These are phyloP conservation scores for Folsomia candida DNA, from an alignment of 2,888 invertebrate genomes.

Conservation along the genomic window DNA sequence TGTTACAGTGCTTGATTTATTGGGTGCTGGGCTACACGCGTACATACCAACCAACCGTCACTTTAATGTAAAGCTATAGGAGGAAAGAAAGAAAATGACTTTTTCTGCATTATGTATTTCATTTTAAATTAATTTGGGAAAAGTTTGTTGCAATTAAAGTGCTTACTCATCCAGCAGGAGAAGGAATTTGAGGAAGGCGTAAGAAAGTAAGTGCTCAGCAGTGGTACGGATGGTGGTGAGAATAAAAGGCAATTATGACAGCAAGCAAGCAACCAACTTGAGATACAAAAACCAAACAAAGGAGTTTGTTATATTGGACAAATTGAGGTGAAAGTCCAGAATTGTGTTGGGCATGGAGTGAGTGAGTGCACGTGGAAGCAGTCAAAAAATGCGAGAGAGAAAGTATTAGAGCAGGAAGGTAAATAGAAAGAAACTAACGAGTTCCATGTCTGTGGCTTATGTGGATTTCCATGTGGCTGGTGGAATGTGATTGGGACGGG, in stretches of 20 bases:
- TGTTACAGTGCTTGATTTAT: neutral
- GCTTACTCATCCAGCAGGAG: no score
- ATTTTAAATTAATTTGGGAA: neutral
- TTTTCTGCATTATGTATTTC: neutral
- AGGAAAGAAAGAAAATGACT: neutral
- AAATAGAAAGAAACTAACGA: conserved; percentile 27
- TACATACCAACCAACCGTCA: no score
- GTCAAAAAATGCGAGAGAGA: conserved; percentile 11
- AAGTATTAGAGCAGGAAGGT: conserved; percentile 8
- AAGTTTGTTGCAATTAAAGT: neutral
- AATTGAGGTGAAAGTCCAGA: neutral
- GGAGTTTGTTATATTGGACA: neutral
- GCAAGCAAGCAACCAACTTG: neutral
- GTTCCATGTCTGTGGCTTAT: conserved; percentile 25
- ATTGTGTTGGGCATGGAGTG: neutral
- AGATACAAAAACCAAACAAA: neutral
- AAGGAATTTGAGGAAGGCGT: no score
- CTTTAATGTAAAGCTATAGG: no score
- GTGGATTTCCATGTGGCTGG: conserved; percentile 15
- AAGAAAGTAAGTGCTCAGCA: no score
- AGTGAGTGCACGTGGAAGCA: neutral
- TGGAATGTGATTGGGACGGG: conserved; percentile 19
- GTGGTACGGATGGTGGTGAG: neutral
- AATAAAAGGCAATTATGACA: neutral
- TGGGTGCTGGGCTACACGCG: no score